phyloP scores from a whole-genome alignment of 2,888 invertebrate species.

The Pardosa pseudoannulata region DNA sequence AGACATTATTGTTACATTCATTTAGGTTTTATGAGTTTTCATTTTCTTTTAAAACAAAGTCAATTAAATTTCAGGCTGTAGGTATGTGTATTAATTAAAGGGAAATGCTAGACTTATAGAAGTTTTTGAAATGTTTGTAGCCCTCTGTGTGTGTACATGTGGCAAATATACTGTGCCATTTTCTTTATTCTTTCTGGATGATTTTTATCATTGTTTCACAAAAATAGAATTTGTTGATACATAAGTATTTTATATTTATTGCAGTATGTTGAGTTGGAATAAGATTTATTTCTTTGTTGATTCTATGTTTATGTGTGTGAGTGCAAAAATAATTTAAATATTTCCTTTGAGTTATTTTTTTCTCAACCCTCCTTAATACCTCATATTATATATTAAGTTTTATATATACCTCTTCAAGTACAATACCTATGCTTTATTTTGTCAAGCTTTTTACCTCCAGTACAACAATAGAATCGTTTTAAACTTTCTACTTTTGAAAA shows the following conservation, averaged over 20 bases:
- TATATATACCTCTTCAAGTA: neutral
- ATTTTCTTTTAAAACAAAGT: neutral
- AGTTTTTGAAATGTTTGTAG: neutral
- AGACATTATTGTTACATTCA: too few species aligned
- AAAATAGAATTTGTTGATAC: neutral
- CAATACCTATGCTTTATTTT: neutral
- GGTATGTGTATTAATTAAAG: neutral
- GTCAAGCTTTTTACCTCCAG: too few species aligned
- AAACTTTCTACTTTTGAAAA: too few species aligned
- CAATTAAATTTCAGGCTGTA: constrained; percentile 1
- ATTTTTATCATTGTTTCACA: neutral
- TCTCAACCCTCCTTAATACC: too few species aligned
- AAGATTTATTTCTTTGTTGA: neutral
- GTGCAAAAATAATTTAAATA: too few species aligned
- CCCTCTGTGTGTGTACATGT: neutral
- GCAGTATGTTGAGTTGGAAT: neutral
- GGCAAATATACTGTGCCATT: constrained; percentile 2
- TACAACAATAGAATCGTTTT: too few species aligned
- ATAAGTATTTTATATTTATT: constrained; percentile 6
- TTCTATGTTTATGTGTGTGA: too few species aligned
- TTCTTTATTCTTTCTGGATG: neutral
- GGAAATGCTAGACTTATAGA: neutral
- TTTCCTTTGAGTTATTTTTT: too few species aligned
- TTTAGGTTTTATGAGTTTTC: neutral
- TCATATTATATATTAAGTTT: neutral